Conservation (phyloP, 2,113 vertebrate species). For the Hippocampus abdominalis region DNA sequence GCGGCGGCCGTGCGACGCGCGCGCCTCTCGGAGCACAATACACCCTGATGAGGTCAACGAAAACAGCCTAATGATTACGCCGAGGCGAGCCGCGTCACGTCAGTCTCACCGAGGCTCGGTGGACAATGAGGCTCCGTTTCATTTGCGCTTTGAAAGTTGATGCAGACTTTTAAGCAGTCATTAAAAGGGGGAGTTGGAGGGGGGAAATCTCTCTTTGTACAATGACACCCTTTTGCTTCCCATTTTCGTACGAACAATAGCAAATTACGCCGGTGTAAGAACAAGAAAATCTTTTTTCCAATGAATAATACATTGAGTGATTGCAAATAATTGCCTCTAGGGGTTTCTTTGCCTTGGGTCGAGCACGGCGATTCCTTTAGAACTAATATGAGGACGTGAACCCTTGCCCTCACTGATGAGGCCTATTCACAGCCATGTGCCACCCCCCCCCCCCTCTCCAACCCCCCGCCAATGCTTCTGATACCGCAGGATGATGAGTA, state of each 20-base stretch:
- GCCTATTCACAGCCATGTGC: slow-evolving; percentile 92
- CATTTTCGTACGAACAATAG: slow-evolving; percentile 74
- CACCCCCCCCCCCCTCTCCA: slow-evolving; percentile 48
- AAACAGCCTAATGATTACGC: slow-evolving; percentile 50
- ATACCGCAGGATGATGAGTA: slow-evolving; percentile 78
- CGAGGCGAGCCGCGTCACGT: slow-evolving; percentile 28
- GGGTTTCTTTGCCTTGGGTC: slow-evolving; percentile 84
- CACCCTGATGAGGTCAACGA: slow-evolving; percentile 59
- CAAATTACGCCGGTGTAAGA: slow-evolving; percentile 70
- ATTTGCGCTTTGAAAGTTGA: slow-evolving; percentile 72
- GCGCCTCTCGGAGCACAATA: slow-evolving; percentile 36
- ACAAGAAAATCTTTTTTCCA: slow-evolving; percentile 78
- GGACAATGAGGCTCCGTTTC: slow-evolving; percentile 64
- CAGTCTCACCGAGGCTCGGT: slow-evolving; percentile 28
- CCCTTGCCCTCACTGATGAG: slow-evolving; percentile 95
- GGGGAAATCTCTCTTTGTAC: slow-evolving; percentile 39
- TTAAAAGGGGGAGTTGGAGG: slow-evolving; percentile 36
- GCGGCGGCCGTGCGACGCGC: not conserved
- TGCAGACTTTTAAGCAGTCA: slow-evolving; percentile 69
- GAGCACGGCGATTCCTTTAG: slow-evolving; percentile 84
- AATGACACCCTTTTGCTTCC: slow-evolving; percentile 73
- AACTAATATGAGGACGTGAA: slow-evolving; percentile 87
- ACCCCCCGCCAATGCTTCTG: slow-evolving; percentile 50
- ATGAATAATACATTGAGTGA: slow-evolving; percentile 96
- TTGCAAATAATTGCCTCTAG: slow-evolving; percentile 97